phyloP scores from a whole-genome alignment of 2,113 vertebrate species.

The Silurus asotus region DNA sequence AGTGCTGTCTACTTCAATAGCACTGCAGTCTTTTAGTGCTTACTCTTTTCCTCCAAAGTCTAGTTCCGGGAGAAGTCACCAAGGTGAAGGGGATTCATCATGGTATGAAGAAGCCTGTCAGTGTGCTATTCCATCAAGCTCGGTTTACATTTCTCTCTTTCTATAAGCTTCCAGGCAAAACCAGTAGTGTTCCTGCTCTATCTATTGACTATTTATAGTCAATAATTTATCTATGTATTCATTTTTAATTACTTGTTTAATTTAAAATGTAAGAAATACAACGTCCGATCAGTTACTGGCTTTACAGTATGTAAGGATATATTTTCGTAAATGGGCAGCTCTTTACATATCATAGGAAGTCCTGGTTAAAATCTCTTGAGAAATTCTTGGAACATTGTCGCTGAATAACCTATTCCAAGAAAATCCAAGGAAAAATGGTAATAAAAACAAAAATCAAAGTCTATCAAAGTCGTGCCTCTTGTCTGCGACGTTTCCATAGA shows the following conservation, averaged over 20 bases:
- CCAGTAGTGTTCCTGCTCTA: slow-evolving; percentile 13
- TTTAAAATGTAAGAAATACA: not conserved
- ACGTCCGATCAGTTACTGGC: not conserved
- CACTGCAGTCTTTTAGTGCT: slow-evolving; percentile 35
- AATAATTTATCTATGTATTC: slow-evolving; percentile 1
- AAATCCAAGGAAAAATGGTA: not conserved
- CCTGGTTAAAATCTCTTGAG: not conserved
- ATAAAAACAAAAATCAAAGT: not conserved
- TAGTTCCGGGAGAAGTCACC: slow-evolving; percentile 22
- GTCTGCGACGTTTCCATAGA: not conserved
- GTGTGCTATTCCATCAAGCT: slow-evolving; percentile 24
- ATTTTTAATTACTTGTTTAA: not conserved
- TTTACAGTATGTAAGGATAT: too few relatives aligned
- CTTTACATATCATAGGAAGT: too few relatives aligned
- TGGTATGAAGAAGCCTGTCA: slow-evolving; percentile 27
- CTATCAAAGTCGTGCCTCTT: not conserved
- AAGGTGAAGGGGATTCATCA: slow-evolving; percentile 37
- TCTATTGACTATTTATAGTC: not conserved
- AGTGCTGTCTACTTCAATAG: slow-evolving; percentile 30
- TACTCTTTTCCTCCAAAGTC: slow-evolving; percentile 25
- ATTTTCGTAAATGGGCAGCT: too few relatives aligned
- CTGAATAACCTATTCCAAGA: not conserved
- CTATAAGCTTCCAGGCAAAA: slow-evolving; percentile 28
- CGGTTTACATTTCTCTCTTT: slow-evolving; percentile 33
- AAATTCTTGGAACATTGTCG: not conserved